phyloP scores from a whole-genome alignment of 1,140 invertebrate species.

The Aphaenogaster ashmeadi region DNA sequence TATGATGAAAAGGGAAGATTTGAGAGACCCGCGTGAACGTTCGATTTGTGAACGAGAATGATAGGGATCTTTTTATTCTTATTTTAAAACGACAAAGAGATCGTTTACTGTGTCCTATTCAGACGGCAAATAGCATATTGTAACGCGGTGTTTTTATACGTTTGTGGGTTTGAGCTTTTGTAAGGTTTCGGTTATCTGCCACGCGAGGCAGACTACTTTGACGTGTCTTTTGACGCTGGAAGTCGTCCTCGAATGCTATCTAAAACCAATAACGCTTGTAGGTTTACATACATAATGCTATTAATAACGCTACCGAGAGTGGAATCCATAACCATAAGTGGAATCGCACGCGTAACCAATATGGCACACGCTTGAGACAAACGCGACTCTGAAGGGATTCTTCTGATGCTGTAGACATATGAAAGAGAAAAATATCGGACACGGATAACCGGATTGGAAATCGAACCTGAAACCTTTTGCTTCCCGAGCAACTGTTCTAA shows the following conservation, averaged over 20 bases:
- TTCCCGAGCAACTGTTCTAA: background rate
- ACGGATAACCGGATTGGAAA: background rate
- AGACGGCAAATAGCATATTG: background rate
- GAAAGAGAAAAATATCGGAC: background rate
- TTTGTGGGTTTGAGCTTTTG: background rate
- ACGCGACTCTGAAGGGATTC: background rate
- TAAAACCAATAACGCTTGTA: constrained; percentile 1
- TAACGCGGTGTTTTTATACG: background rate
- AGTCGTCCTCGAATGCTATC: background rate
- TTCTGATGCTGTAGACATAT: background rate
- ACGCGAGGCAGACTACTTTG: background rate
- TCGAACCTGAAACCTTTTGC: background rate
- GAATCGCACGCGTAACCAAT: background rate
- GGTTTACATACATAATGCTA: background rate
- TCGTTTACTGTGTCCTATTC: background rate
- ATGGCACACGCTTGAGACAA: constrained; percentile 1
- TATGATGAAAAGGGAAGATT: background rate
- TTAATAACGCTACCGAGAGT: background rate
- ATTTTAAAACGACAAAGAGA: background rate
- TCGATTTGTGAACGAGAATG: background rate
- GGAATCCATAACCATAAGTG: background rate
- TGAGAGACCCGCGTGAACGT: background rate
- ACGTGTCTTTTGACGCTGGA: background rate
- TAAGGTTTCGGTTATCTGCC: constrained; percentile 9
- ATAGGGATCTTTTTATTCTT: background rate